Percentiles rank a stretch among this genome's conserved stretches.
phyloP scores from a whole-genome alignment of 2,888 invertebrate genomes.

The Agrotis ipsilon region DNA sequence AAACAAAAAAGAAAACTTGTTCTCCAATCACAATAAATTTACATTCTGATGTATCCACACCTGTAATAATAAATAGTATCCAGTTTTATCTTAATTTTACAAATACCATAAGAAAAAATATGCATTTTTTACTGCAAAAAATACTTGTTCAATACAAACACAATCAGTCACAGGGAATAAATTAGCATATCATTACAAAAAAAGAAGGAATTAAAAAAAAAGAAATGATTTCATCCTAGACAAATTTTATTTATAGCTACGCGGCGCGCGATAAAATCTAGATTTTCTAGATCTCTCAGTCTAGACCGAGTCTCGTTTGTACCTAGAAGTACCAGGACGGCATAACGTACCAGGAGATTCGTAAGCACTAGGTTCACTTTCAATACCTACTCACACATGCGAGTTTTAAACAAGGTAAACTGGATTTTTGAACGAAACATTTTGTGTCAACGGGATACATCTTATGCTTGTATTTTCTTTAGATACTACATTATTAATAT shows the following conservation, averaged over 20 bases:
- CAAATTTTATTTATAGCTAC: slow-evolving; percentile 19
- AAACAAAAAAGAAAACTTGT: slow-evolving; percentile 10
- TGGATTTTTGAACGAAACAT: slow-evolving; percentile 44
- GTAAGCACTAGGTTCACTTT: slow-evolving; percentile 80
- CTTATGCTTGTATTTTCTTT: not conserved
- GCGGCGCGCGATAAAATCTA: slow-evolving; percentile 52
- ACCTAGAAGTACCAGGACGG: slow-evolving; percentile 87
- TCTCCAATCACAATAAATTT: slow-evolving; percentile 11
- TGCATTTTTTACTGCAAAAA: slow-evolving; percentile 26
- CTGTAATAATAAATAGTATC: not conserved
- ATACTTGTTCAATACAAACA: not conserved
- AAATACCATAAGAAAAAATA: slow-evolving; percentile 13
- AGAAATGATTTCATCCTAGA: slow-evolving; percentile 4
- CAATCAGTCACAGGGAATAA: not conserved
- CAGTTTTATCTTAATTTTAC: slow-evolving; percentile 3
- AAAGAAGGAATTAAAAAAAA: slow-evolving; percentile 11
- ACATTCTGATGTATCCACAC: slow-evolving; percentile 22
- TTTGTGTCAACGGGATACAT: slow-evolving; percentile 20
- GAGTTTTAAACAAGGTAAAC: slow-evolving; percentile 44
- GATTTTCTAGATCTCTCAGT: slow-evolving; percentile 63
- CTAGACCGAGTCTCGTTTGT: slow-evolving; percentile 76
- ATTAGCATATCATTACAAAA: slow-evolving; percentile 9
- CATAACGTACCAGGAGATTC: slow-evolving; percentile 74
- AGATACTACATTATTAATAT: not conserved
- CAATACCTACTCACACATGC: slow-evolving; percentile 64